Conservation (phyloP, 2,113 vertebrate genomes). For the Chamaetylas fuelleborni region DNA sequence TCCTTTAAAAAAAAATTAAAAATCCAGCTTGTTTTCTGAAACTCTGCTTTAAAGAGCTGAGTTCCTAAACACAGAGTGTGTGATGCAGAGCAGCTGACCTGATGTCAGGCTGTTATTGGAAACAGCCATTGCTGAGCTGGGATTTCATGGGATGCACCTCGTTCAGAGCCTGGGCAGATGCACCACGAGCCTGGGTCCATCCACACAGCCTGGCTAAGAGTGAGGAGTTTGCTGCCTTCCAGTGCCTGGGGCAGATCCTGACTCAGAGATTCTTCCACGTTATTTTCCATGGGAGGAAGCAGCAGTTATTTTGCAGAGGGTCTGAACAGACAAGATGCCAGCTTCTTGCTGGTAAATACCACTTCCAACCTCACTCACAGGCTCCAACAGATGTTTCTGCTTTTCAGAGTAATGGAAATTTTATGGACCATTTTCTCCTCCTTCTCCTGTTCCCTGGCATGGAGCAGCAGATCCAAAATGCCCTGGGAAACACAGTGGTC, state of each 20-base stretch:
- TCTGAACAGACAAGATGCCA: constrained; percentile 20
- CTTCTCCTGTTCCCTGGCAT: constrained; percentile 7
- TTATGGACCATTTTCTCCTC: constrained; percentile 57
- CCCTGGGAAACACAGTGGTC: background rate
- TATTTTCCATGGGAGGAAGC: constrained; percentile 53
- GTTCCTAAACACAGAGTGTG: background rate
- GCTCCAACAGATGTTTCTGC: constrained; percentile 63
- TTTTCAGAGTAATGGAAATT: constrained; percentile 59
- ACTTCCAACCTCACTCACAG: constrained; percentile 42
- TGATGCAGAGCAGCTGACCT: constrained; percentile 56
- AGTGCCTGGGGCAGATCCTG: constrained; percentile 46
- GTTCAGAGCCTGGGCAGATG: background rate
- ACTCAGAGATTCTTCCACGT: constrained; percentile 44
- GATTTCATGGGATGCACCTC: constrained; percentile 6
- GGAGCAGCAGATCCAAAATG: background rate
- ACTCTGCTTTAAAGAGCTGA: background rate
- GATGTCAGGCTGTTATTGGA: constrained; percentile 44
- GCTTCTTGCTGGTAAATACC: constrained; percentile 42
- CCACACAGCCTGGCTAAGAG: background rate
- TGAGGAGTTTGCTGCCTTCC: background rate
- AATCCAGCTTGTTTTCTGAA: background rate
- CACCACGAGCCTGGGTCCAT: background rate
- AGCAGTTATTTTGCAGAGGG: constrained; percentile 6
- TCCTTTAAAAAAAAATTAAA: background rate
- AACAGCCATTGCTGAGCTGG: constrained; percentile 18